A percentile compares a stretch with the other conserved stretches of the same genome.
These are phyloP conservation scores for Slavum lentiscoides DNA, from an alignment of 2,888 invertebrate species.

Conservation along the genomic window DNA sequence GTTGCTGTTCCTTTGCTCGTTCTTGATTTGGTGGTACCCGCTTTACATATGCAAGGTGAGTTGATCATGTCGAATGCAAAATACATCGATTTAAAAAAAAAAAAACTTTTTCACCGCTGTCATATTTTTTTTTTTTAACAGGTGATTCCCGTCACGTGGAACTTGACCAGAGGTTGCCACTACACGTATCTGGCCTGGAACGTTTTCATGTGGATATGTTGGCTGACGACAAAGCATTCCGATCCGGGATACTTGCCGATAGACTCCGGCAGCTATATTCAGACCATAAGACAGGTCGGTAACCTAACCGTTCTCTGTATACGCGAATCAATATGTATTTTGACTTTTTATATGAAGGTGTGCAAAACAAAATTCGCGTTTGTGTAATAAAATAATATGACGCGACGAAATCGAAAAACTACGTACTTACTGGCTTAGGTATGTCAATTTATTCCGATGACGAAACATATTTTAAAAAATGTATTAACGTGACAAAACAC, in stretches of 20 bases:
- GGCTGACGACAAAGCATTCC: constrained; percentile 84
- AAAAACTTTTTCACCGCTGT: too few relatives aligned
- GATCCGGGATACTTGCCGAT: constrained; percentile 89
- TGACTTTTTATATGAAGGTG: too few relatives aligned
- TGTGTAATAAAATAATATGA: too few relatives aligned
- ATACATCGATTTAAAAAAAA: too few relatives aligned
- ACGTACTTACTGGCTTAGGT: not conserved
- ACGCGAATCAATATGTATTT: too few relatives aligned
- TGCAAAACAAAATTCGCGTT: too few relatives aligned
- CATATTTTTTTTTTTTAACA: constrained; percentile 58
- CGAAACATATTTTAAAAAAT: too few relatives aligned
- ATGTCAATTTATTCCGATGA: too few relatives aligned
- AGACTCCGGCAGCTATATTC: constrained; percentile 86
- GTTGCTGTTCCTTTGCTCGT: constrained; percentile 81
- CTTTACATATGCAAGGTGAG: constrained; percentile 85
- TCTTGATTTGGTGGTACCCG: constrained; percentile 88
- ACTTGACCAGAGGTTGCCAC: constrained; percentile 80
- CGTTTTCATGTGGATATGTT: constrained; percentile 88
- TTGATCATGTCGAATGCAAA: constrained; percentile 16
- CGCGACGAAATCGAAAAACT: too few relatives aligned
- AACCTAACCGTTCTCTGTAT: not conserved
- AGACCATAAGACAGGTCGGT: constrained; percentile 77
- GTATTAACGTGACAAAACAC: too few relatives aligned
- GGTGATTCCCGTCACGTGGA: constrained; percentile 90
- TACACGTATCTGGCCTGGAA: constrained; percentile 91